Percentiles rank a stretch among this genome's conserved stretches.
Conservation (phyloP, 2,113 vertebrate species). For the Meles meles region DNA sequence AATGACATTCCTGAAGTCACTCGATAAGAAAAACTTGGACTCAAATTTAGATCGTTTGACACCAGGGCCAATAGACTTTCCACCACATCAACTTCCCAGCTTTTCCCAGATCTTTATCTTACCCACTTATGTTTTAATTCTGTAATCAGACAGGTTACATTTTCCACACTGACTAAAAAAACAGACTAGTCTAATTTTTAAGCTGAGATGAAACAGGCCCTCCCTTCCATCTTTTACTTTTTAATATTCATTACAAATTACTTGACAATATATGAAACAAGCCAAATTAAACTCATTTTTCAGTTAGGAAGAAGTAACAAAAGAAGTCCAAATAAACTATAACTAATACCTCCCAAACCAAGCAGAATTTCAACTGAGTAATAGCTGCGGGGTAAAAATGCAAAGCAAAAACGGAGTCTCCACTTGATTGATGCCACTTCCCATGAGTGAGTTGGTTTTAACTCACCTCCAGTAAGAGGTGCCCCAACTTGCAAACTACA, state of each 20-base stretch:
- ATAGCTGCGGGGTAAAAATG: background rate
- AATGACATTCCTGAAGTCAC: slow-evolving; percentile 23
- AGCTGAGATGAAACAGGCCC: background rate
- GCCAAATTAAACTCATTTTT: slow-evolving; percentile 19
- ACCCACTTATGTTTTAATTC: background rate
- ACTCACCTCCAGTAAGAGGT: background rate
- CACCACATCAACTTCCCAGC: background rate
- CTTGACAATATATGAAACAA: slow-evolving; percentile 1
- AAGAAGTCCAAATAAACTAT: background rate
- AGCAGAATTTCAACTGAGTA: background rate
- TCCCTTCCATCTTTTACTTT: slow-evolving; percentile 21
- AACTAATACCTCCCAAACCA: background rate
- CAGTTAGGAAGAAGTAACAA: slow-evolving; percentile 26
- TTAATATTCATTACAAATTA: background rate
- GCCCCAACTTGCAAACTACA: background rate
- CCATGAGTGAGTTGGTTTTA: background rate
- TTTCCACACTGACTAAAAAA: background rate
- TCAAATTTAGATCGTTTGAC: slow-evolving; percentile 20
- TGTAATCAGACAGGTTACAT: background rate
- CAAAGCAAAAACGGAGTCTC: background rate
- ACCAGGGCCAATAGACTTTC: background rate
- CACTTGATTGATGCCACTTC: background rate
- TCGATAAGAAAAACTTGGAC: background rate
- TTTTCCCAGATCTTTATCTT: slow-evolving; percentile 14
- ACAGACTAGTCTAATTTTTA: background rate